Evolutionary conservation across 2,113 vertebrate species (phyloP), one percentile per base, ranked within the genome.

Genomic region (Bolborhynchus lineola): DNA sequence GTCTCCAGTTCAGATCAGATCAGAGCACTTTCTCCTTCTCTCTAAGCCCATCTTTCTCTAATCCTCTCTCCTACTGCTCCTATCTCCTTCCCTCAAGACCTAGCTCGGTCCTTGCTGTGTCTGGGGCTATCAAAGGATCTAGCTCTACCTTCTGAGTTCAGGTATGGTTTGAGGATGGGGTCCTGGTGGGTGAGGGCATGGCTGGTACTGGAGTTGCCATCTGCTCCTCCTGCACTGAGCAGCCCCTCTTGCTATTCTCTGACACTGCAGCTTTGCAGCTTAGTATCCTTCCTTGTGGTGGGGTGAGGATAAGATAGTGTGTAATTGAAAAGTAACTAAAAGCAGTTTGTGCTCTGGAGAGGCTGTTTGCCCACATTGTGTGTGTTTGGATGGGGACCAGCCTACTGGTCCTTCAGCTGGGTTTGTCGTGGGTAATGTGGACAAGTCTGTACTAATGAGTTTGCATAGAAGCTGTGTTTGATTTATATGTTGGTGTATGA

Each of bases 21-120:
- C 18, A 64, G 29, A 39, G 6, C 1, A 5, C 0, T 0, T 37
- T 1, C 0, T 46, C 0, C 4, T 62, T 11, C 1, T 1, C 0
- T 26, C 8, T 3, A 0, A 47, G 13, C 8, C 7, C 1, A 4
- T 0, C 3, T 31, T 53, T 84, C 2, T 71, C 10, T 2, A 44
- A 1, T 2, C 2, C 3, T n/a, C 7, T 11, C 10, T 83, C 7
- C 11, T 86, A 29, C 29, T 62, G 50, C 4, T 76, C 2, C 0
- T 57, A 6, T 6, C 8, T 59, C 24, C 1, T 9, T 1, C 1
- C 2, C 3, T 10, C 33, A 24, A 9, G 69, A 23, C 1, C 2
- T 39, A 24, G 7, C 6, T 90, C 7, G 5, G 9, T 5, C 11
- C 3, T 53, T 21, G 19, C 6, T 0, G 0, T 1, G 4, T 12